A percentile compares a stretch with the other conserved stretches of the same genome.
Conservation (phyloP, 2,888 invertebrate species). For the Lasioglossum malachurum region DNA sequence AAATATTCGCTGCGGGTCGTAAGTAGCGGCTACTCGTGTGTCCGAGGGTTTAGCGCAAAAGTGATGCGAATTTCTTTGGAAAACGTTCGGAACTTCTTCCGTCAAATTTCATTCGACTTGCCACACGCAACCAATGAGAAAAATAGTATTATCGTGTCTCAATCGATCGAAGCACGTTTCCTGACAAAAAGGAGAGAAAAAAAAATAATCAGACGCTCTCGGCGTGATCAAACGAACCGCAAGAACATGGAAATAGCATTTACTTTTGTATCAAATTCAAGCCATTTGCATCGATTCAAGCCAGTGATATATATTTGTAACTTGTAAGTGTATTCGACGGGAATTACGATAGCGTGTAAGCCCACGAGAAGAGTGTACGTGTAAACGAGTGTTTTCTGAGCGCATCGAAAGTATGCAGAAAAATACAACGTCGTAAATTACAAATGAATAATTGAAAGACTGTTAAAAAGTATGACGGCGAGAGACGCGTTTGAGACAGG, state of each 20-base stretch:
- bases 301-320: slow-evolving; percentile 20
- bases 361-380: neutral
- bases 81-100: neutral
- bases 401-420: slow-evolving; percentile 19
- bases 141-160: neutral
- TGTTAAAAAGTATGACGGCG: slow-evolving; percentile 14
- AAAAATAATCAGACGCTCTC: neutral
- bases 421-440: slow-evolving; percentile 20
- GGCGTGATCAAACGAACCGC: neutral
- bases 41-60: slow-evolving; percentile 26
- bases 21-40: neutral
- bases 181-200: neutral
- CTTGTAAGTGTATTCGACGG: slow-evolving; percentile 14
- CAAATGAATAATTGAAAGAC: slow-evolving; percentile 18
- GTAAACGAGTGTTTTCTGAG: slow-evolving; percentile 6
- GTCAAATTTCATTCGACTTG: neutral
- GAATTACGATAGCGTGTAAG: slow-evolving; percentile 2
- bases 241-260: slow-evolving; percentile 27
- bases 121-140: neutral
- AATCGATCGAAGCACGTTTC: neutral
- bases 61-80: slow-evolving; percentile 27
- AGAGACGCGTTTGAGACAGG: slow-evolving; percentile 11
- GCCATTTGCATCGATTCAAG: slow-evolving; percentile 1
- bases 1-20: neutral
- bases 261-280: slow-evolving; percentile 28